These are phyloP conservation scores for Orientallactaga sibirica DNA, from an alignment of 2,797 vertebrate genomes.

Conservation along the genomic window DNA sequence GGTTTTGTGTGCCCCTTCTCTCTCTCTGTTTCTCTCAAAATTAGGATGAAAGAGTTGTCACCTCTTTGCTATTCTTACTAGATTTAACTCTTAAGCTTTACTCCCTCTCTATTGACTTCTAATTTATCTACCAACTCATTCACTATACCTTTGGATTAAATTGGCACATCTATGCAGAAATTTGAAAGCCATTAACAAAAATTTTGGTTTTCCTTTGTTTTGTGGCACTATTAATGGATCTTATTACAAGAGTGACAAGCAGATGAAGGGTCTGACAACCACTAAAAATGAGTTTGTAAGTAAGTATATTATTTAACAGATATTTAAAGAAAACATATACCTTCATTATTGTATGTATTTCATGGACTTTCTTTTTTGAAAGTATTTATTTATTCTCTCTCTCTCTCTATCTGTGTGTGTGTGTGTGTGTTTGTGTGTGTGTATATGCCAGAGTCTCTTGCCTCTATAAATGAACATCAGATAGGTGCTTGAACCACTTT, in stretches of 20 bases:
- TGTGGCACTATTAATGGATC: background rate
- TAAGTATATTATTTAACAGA: background rate
- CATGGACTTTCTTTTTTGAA: background rate
- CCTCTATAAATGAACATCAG: too few species aligned
- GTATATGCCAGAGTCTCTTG: too few species aligned
- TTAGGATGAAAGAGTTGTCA: background rate
- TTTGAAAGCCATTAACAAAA: background rate
- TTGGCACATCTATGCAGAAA: background rate
- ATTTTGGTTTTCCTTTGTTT: background rate
- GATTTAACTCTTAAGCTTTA: background rate
- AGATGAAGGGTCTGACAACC: background rate
- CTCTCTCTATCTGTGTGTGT: too few species aligned
- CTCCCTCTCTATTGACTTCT: background rate
- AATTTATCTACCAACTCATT: background rate
- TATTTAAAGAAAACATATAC: background rate
- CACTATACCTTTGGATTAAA: background rate
- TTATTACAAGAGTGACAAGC: background rate
- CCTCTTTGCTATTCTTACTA: background rate
- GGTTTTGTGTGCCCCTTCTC: too few species aligned
- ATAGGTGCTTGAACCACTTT: too few species aligned
- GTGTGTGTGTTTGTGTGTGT: too few species aligned
- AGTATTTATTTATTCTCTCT: too few species aligned
- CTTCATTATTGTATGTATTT: background rate
- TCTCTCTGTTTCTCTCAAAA: background rate
- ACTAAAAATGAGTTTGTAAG: background rate